These are phyloP conservation scores for Myzus persicae DNA, from an alignment of 1,140 invertebrate species.

Conservation along the genomic window DNA sequence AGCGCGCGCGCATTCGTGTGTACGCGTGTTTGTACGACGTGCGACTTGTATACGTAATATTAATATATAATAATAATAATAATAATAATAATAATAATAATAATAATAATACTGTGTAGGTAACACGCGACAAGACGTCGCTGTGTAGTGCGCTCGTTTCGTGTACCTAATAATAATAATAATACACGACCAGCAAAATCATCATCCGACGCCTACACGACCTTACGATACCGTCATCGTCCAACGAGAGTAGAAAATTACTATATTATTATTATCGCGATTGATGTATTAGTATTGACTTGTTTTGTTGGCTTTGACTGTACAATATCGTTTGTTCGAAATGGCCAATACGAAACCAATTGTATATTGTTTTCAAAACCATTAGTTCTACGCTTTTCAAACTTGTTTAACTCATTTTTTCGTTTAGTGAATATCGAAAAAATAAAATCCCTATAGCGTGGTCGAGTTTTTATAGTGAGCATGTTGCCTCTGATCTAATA, in stretches of 20 bases:
- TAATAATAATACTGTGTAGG: background rate
- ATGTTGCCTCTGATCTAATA: too few species aligned
- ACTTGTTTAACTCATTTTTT: too few species aligned
- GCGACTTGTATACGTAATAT: background rate
- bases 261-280: background rate
- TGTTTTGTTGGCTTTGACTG: background rate
- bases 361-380: background rate
- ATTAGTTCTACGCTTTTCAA: background rate
- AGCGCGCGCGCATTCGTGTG: background rate
- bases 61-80: background rate
- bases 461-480: too few species aligned
- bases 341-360: background rate
- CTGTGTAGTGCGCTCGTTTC: background rate
- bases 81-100: background rate
- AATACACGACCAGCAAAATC: background rate
- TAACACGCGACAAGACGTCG: background rate
- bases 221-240: background rate
- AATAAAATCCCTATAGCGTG: background rate
- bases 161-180: background rate
- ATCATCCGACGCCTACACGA: background rate
- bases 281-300: background rate
- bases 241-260: background rate
- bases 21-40: background rate
- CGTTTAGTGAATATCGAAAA: background rate
- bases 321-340: background rate